Evolutionary conservation across 1,140 invertebrate genomes (phyloP).

Genomic region (Sycophaga agraensis): DNA sequence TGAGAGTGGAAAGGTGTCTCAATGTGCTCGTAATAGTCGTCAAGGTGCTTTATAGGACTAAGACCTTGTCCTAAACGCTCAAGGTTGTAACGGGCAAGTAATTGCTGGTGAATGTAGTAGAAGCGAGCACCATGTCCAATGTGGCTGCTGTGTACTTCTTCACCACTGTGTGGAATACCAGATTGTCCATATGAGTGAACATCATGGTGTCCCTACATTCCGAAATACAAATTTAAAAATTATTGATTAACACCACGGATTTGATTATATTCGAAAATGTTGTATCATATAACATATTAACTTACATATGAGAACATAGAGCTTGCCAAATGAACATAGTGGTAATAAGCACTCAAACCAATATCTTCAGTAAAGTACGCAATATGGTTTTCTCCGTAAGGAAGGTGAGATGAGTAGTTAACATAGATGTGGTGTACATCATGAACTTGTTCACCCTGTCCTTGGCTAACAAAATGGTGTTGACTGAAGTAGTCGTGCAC

Average conservation of each 20-base stretch:
- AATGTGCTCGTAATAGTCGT: conserved; percentile 55
- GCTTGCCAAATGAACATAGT: conserved; percentile 62
- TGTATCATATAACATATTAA: neutral
- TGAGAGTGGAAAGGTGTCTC: conserved; percentile 65
- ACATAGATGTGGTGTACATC: conserved; percentile 47
- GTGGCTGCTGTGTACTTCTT: conserved; percentile 44
- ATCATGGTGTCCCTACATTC: conserved; percentile 44
- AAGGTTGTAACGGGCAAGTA: conserved; percentile 57
- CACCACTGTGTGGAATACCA: conserved; percentile 41
- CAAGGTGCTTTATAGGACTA: conserved; percentile 43
- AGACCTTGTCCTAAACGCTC: conserved; percentile 58
- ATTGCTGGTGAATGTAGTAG: conserved; percentile 59
- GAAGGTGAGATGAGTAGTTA: conserved; percentile 61
- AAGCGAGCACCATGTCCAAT: conserved; percentile 50
- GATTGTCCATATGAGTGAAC: conserved; percentile 30
- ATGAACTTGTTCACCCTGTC: conserved; percentile 8
- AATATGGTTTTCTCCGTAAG: conserved; percentile 60
- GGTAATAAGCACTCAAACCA: conserved; percentile 70
- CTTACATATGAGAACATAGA: conserved; percentile 55
- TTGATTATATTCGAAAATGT: neutral
- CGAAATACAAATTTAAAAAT: neutral
- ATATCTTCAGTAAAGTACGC: conserved; percentile 76
- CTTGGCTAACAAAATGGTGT: conserved; percentile 28
- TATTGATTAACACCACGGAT: neutral
- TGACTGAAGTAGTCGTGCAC: conserved; percentile 50